Conservation (phyloP, 2,888 invertebrate genomes). For the Synergus gifuensis region DNA sequence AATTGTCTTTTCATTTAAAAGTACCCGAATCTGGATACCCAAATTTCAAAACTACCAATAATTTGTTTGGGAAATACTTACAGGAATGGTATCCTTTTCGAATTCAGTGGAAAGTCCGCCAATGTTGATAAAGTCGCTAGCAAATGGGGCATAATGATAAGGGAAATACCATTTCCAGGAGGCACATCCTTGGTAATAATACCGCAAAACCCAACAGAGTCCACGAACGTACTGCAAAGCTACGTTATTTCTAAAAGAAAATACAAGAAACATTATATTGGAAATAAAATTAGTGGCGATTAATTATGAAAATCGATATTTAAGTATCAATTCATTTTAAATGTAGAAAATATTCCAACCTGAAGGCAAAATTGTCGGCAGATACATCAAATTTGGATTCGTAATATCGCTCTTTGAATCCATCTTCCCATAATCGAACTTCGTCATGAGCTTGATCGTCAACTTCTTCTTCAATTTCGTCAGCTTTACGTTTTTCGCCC, state of each 20-base stretch:
- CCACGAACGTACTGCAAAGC: slow-evolving; percentile 97
- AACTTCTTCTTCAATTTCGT: slow-evolving; percentile 78
- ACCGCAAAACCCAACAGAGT: slow-evolving; percentile 98
- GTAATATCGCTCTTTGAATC: slow-evolving; percentile 99
- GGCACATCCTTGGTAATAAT: slow-evolving; percentile 99
- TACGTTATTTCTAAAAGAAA: slow-evolving; percentile 85
- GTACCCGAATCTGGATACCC: too few species aligned
- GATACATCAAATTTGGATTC: slow-evolving; percentile 94
- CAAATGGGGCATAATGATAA: slow-evolving; percentile 99
- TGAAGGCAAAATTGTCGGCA: slow-evolving; percentile 88
- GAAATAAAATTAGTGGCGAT: background rate
- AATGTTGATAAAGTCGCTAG: slow-evolving; percentile 97
- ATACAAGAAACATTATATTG: background rate
- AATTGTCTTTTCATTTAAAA: background rate
- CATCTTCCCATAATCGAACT: slow-evolving; percentile 96
- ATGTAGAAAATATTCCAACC: slow-evolving; percentile 76
- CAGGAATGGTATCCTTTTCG: slow-evolving; percentile 92
- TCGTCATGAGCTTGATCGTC: slow-evolving; percentile 92
- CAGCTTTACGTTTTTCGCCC: slow-evolving; percentile 80
- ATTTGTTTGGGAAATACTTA: slow-evolving; percentile 76
- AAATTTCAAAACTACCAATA: background rate
- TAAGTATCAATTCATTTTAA: background rate
- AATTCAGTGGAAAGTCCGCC: slow-evolving; percentile 92
- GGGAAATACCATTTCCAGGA: slow-evolving; percentile 99
- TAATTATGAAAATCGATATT: slow-evolving; percentile 6